Evolutionary conservation across 2,888 invertebrate genomes (phyloP), one percentile per base, ranked within the genome.

Genomic region (Acleris cristana): DNA sequence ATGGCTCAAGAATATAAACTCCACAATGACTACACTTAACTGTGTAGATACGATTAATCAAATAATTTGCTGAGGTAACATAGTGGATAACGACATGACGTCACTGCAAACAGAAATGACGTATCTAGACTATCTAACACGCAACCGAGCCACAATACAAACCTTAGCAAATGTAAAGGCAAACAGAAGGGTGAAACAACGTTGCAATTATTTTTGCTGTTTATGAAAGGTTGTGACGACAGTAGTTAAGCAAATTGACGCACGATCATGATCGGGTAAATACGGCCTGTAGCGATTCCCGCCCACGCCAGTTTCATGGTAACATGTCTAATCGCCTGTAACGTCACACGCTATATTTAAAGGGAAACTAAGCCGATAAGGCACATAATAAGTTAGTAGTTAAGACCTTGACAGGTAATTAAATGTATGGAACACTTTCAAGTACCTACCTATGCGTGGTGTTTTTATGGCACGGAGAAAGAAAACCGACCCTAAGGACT

Each of bases 181-280:
- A 67, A 67, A 67, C 62, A 67, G 40, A 63, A 45, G 67, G 58
- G 53, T 67, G 40, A 63, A 63, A 63, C 54, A 63, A 44, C 51
- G 56, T 53, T 62, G 62, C 62, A 63, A 63, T 63, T 54, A 67
- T 58, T 48, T 48, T 40, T 34, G 6, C 51, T 57, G 48, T 67
- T 58, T 63, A 40, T 62, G 73, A 76, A 79, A 79, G 79, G 79
- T 76, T 74, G 77, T 89, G 89, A 90, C 89, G 90, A 83, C 83
- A 86, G 75, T 79, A 82, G 78, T 74, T 79, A 81, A 86, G 81
- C 83, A 87, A 89, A 91, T 83, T 90, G 90, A 91, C 91, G 90
- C 90, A 90, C 86, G 80, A 76, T 77, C 76, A 64, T 74, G 76
- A 73, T 74, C 75, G 69, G 73, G 73, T 81, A 80, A 80, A 79